Evolutionary conservation across 2,113 vertebrate species (phyloP).

Genomic region (Tupaia chinensis): DNA sequence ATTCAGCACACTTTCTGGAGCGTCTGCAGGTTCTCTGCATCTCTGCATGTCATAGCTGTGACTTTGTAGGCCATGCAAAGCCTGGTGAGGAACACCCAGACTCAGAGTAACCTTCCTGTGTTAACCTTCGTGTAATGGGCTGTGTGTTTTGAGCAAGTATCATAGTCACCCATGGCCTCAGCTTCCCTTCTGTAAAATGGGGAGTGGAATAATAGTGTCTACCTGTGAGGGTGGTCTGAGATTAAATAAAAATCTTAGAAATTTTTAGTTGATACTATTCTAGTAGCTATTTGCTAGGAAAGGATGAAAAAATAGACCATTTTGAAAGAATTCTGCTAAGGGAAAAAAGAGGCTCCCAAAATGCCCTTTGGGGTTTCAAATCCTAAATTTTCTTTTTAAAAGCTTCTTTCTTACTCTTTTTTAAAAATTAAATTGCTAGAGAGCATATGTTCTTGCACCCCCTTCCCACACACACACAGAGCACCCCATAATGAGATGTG

Average conservation of each 20-base stretch:
- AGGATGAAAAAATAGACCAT: not conserved
- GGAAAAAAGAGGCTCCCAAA: not conserved
- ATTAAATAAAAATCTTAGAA: not conserved
- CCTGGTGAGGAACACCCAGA: rapidly evolving
- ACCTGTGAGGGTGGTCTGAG: not conserved
- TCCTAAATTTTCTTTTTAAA: not conserved
- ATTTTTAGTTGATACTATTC: not conserved
- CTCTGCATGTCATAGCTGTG: not conserved
- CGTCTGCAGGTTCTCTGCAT: rapidly evolving
- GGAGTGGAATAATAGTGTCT: not conserved
- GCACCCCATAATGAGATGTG: no score
- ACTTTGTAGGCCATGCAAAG: rapidly evolving
- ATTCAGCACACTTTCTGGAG: not conserved
- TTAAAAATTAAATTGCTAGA: no score
- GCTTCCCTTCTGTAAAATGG: not conserved
- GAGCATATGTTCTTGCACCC: no score
- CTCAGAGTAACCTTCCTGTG: not conserved
- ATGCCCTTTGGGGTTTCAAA: not conserved
- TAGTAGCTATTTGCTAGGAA: not conserved
- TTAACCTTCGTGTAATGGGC: not conserved
- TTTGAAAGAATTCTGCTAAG: not conserved
- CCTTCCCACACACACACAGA: no score
- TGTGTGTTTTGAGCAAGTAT: not conserved
- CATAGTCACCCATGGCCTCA: not conserved
- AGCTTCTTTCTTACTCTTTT: no score